Evolutionary conservation across 2,797 vertebrate genomes (phyloP).

Genomic region (Discoglossus pictus): DNA sequence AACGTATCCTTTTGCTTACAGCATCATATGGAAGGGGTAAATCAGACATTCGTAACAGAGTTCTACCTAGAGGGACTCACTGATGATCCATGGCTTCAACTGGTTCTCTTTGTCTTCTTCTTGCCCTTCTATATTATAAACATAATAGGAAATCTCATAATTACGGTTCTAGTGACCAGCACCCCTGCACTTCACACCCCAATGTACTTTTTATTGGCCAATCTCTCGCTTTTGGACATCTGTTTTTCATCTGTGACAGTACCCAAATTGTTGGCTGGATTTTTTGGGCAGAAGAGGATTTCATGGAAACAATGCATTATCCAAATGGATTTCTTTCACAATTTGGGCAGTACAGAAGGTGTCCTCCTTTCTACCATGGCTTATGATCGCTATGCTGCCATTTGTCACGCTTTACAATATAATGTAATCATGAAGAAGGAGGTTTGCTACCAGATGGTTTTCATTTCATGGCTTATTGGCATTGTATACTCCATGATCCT

Average conservation of each 20-base stretch:
- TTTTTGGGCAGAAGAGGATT: constrained; percentile 30
- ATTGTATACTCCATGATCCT: constrained; percentile 20
- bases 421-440: constrained; percentile 23
- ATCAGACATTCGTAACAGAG: constrained; percentile 7
- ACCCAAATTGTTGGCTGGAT: constrained; percentile 38
- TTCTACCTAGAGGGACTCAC: constrained; percentile 32
- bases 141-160: constrained; percentile 24
- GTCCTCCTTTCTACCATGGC: constrained; percentile 35
- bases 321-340: constrained; percentile 30
- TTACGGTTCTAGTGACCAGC: constrained; percentile 6
- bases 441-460: constrained; percentile 13
- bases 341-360: constrained; percentile 35
- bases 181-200: constrained; percentile 20
- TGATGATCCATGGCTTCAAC: background rate
- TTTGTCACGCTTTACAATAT: constrained; percentile 38
- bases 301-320: constrained; percentile 7
- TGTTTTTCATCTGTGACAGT: constrained; percentile 34
- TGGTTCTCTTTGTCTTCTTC: constrained; percentile 17
- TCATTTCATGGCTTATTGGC: constrained; percentile 15
- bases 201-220: constrained; percentile 41
- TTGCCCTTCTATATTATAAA: constrained; percentile 24
- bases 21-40: constrained; percentile 1
- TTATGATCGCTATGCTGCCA: constrained; percentile 42
- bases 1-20: too few relatives aligned
- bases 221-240: constrained; percentile 34